Base-by-base conservation (phyloP, 2,797 vertebrate species). In the Eptatretus atami region DNA sequence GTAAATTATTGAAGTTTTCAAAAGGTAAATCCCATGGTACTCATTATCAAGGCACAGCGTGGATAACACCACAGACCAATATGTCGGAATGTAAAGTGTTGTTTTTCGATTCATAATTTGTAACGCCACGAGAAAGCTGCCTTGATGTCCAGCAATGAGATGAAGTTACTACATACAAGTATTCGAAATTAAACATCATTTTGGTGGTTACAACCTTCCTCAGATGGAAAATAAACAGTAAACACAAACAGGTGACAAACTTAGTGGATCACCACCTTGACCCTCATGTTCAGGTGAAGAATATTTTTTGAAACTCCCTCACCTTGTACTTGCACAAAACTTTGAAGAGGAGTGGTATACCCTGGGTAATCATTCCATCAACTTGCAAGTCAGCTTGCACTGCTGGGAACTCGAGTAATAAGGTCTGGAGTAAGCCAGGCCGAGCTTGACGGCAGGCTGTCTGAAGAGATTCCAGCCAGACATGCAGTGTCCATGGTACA, bases 271-370 rank as follows among this genome's bases (percentile, higher is more conserved):
- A 44, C 6, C 31, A 44, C 6, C 31, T 44, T 44, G 31, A 44
- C 31, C 31, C 31, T 44, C 31, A 44, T 44, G 31, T 44, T 44
- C 31, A 44, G 31, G 31, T 44, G 31, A 44, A 44, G 31, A 44
- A 44, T 44, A 44, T 44, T 8, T 44, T 44, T 44, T 44, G 31
- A 44, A 8, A 44, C 4, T 44, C 31, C 3, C 53, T 11, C 65
- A 80, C 80, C 80, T 81, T 80, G 80, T 77, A 78, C 69, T 74
- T 65, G 70, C 83, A 78, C 71, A 95, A 73, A 73, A 98, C 93
- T 73, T 94, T 83, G 69, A 92, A 92, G 83, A 98, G 83, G 66
- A 98, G 79, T 31, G 90, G 87, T 69, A 98, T 74, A 24, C 87
- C 87, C 12, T 92, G 82, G 1, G 83, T 86, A 68, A 95, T 73